A percentile compares a stretch with the other conserved stretches of the same genome.
phyloP scores from a whole-genome alignment of 2,888 invertebrate genomes.

The Epinotia ramella region DNA sequence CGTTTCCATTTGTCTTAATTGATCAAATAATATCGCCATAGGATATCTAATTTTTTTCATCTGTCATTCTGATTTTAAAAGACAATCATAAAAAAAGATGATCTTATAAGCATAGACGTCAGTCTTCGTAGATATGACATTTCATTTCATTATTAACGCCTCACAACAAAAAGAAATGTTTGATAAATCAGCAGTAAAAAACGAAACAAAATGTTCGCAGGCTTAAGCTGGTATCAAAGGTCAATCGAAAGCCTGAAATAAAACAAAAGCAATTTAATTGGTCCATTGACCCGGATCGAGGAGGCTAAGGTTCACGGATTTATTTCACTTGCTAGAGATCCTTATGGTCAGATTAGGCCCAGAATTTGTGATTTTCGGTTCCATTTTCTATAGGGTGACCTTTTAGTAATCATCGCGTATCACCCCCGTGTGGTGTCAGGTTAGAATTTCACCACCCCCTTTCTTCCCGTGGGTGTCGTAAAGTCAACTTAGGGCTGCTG shows the following conservation, averaged over 20 bases:
- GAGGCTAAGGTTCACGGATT: constrained; percentile 18
- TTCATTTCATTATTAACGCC: not conserved
- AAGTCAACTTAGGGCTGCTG: too few species aligned
- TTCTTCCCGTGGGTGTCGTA: too few species aligned
- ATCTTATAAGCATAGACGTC: not conserved
- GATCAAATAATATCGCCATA: too few species aligned
- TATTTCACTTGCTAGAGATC: constrained; percentile 35
- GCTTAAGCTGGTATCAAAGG: constrained; percentile 8
- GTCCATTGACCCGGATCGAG: constrained; percentile 12
- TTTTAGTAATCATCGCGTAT: too few species aligned
- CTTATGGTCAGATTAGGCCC: not conserved
- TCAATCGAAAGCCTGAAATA: constrained; percentile 29
- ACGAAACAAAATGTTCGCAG: constrained; percentile 4
- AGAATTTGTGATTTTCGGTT: too few species aligned
- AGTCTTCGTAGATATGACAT: not conserved
- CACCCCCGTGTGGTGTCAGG: too few species aligned
- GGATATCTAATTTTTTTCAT: too few species aligned
- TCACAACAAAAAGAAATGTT: not conserved
- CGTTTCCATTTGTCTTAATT: too few species aligned
- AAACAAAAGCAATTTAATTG: constrained; percentile 34
- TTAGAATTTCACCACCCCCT: too few species aligned
- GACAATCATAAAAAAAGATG: too few species aligned
- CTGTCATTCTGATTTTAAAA: too few species aligned
- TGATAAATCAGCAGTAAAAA: not conserved
- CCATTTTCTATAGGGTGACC: too few species aligned